These are phyloP conservation scores for Formica exsecta DNA, from an alignment of 1,140 invertebrate genomes.

Conservation along the genomic window DNA sequence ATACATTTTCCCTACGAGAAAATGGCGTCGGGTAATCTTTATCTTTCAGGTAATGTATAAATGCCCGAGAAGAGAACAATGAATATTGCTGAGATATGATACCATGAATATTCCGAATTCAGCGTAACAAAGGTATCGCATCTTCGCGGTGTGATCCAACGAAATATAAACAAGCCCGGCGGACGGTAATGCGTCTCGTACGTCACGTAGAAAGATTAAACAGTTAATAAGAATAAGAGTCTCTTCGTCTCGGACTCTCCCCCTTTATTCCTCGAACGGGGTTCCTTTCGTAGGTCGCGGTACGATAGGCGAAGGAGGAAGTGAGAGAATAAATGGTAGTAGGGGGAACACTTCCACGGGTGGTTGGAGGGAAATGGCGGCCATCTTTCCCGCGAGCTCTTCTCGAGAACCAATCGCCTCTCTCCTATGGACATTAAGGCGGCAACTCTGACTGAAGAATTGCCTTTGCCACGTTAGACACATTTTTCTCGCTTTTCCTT, in stretches of 20 bases:
- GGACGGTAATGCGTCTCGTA: constrained; percentile 84
- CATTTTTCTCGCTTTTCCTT: constrained; percentile 88
- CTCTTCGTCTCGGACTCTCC: constrained; percentile 77
- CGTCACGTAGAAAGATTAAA: constrained; percentile 87
- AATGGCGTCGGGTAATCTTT: background rate
- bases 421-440: constrained; percentile 85
- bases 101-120: constrained; percentile 47
- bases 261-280: constrained; percentile 78
- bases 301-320: constrained; percentile 59
- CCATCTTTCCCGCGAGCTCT: constrained; percentile 86
- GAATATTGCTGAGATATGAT: constrained; percentile 45
- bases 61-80: constrained; percentile 18
- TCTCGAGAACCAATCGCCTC: constrained; percentile 86
- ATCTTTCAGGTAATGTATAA: constrained; percentile 10
- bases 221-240: constrained; percentile 88
- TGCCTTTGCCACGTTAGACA: constrained; percentile 87
- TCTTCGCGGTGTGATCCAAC: constrained; percentile 75
- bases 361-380: constrained; percentile 87
- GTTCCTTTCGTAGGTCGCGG: constrained; percentile 77
- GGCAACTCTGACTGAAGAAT: constrained; percentile 87
- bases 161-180: constrained; percentile 85
- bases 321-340: constrained; percentile 60
- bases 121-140: constrained; percentile 73
- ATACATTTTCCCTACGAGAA: background rate
- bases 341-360: constrained; percentile 82